Conservation (phyloP, 2,797 vertebrate genomes). For the Acrossocheilus wenchowensis region DNA sequence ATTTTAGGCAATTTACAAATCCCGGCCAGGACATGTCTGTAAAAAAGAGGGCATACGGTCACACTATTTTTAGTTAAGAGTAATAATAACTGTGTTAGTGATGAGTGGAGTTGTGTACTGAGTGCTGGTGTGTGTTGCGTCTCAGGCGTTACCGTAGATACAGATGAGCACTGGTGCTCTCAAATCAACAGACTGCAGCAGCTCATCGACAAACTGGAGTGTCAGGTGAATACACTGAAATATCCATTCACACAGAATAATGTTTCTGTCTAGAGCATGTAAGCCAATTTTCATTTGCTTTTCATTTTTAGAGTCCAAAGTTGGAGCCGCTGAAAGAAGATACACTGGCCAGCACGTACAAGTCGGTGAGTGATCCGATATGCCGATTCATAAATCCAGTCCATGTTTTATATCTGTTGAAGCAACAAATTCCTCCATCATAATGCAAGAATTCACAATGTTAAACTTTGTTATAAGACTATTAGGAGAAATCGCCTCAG, state of each 20-base stretch:
- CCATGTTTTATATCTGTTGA: not conserved
- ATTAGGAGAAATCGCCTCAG: too few relatives aligned
- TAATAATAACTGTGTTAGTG: not conserved
- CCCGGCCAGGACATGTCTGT: not conserved
- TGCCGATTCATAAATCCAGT: not conserved
- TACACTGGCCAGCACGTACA: conserved; percentile 76
- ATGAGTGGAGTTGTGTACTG: not conserved
- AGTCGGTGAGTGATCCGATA: conserved; percentile 81
- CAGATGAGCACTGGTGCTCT: conserved; percentile 86
- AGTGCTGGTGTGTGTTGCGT: conserved; percentile 28
- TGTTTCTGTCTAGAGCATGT: not conserved
- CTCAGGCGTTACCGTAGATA: conserved; percentile 81
- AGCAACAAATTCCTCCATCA: not conserved
- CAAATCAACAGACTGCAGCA: conserved; percentile 92
- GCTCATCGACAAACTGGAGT: conserved; percentile 92
- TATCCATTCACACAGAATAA: not conserved
- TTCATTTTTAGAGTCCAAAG: conserved; percentile 80
- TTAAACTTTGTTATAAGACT: not conserved
- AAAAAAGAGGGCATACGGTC: not conserved
- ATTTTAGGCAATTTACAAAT: not conserved
- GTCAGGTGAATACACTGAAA: conserved; percentile 79
- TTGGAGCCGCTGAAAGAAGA: conserved; percentile 90
- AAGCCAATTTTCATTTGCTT: not conserved
- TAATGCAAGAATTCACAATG: not conserved
- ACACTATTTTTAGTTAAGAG: not conserved